Base-by-base conservation (phyloP, 2,888 invertebrate genomes). In the Drosophila flavopinicola region DNA sequence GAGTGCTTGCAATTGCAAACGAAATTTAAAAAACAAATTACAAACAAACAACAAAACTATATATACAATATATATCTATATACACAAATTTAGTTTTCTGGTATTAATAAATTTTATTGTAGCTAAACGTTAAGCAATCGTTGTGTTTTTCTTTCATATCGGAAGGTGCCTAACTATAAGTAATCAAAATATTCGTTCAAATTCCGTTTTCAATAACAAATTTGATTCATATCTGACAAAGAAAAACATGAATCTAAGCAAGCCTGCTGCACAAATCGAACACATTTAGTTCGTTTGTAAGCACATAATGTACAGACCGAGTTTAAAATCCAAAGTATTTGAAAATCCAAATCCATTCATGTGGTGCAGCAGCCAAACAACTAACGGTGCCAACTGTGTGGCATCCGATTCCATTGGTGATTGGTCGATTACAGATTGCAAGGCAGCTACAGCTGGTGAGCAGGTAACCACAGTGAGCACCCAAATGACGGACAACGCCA, bases 21-120 rank as follows among this genome's bases (percentile, higher is more conserved):
- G 51, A 42, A 61, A 54, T 63, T 27, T 60, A 13, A 45, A 39
- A 60, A 24, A 27, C 47, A 37, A 20, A 24, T 20, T 20, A 17
- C 27, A 61, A 41, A 48, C 13, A 47, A 35, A 60, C 59, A 44
- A 66, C 54, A 69, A 56, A 49, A 51, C 38, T 69, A 67, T 64
- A 67, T 65, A 79, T 68, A 85, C 67, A 79, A 53, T 66, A 74
- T 56, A 85, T 85, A 82, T 83, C 86, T 82, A 86, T 82, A 86
- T 82, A 82, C 86, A 82, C 83, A 85, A 85, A 57, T 69, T 74
- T 85, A 84, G 83, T 85, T 87, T 85, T 84, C 74, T 82, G 76
- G 76, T 85, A 74, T 87, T 83, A 88, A 88, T 88, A 87, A 88
- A 88, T 82, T 88, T 77, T 79, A 88, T 87, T 87, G 87, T 88